phyloP scores from a whole-genome alignment of 2,888 invertebrate genomes.

The Ennomos fuscantarius region DNA sequence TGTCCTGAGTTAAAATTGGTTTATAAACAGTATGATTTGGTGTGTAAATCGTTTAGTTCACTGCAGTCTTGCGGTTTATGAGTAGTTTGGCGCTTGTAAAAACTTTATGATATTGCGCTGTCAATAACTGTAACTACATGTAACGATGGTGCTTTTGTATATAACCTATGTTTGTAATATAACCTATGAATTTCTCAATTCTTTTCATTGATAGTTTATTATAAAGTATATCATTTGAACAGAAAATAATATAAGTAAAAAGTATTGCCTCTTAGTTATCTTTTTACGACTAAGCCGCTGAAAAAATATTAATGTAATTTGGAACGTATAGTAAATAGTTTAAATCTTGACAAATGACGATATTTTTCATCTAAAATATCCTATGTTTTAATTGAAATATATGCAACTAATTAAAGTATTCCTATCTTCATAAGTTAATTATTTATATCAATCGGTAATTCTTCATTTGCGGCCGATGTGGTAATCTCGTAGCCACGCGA shows the following conservation, averaged over 20 bases:
- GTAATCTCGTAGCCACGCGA: constrained; percentile 82
- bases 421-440: constrained; percentile 43
- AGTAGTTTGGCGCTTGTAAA: constrained; percentile 52
- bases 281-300: too few species aligned
- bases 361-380: too few species aligned
- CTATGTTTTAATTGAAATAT: too few species aligned
- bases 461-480: constrained; percentile 82
- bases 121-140: constrained; percentile 34
- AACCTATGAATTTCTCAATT: too few species aligned
- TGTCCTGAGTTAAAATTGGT: constrained; percentile 53
- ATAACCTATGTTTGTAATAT: too few species aligned
- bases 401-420: constrained; percentile 8
- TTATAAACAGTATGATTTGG: constrained; percentile 51
- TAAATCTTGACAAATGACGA: too few species aligned
- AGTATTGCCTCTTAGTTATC: too few species aligned
- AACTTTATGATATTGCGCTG: constrained; percentile 54
- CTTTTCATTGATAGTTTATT: too few species aligned
- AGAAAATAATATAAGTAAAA: too few species aligned
- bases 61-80: constrained; percentile 50
- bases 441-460: constrained; percentile 77
- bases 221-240: too few species aligned
- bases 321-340: too few species aligned
- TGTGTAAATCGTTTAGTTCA: constrained; percentile 55
- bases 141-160: constrained; percentile 12
- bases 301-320: too few species aligned